A percentile compares a stretch with the other conserved stretches of the same genome.
Evolutionary conservation across 53 echinoderm and acorn worm genomes (phyloP).

Genomic region (Henricia sp.): DNA sequence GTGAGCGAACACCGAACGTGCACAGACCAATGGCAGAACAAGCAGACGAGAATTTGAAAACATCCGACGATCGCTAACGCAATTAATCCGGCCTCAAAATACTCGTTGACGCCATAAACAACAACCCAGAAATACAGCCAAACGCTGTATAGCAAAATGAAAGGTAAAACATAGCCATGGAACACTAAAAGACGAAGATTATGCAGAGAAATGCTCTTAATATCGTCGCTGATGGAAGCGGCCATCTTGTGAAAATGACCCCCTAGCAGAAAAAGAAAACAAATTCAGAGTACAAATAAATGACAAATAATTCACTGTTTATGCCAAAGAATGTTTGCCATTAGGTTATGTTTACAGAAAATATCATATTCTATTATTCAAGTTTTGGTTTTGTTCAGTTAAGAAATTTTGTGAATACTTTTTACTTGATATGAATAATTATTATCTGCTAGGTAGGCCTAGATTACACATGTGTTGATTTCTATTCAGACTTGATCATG

Average conservation of each 20-base stretch:
- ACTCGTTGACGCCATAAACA: constrained; percentile 86
- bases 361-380: not conserved
- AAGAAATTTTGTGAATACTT: too few relatives aligned
- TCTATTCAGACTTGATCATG: too few relatives aligned
- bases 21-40: constrained; percentile 99
- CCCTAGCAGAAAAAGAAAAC: not conserved
- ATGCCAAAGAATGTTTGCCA: too few relatives aligned
- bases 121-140: constrained; percentile 87
- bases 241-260: constrained; percentile 77
- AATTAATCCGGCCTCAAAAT: constrained; percentile 90
- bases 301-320: too few relatives aligned
- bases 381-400: not conserved
- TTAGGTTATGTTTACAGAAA: too few relatives aligned
- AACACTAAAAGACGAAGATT: constrained; percentile 85
- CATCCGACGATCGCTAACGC: constrained; percentile 85
- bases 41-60: constrained; percentile 85
- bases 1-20: constrained; percentile 87
- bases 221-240: constrained; percentile 86
- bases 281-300: not conserved
- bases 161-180: constrained; percentile 95
- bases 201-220: constrained; percentile 84
- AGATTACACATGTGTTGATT: too few relatives aligned
- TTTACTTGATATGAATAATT: too few relatives aligned
- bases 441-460: too few relatives aligned
- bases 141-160: constrained; percentile 77